Percentiles rank a stretch among this genome's conserved stretches.
phyloP scores from a whole-genome alignment of 2,888 invertebrate genomes.

The Drosophila monieri region DNA sequence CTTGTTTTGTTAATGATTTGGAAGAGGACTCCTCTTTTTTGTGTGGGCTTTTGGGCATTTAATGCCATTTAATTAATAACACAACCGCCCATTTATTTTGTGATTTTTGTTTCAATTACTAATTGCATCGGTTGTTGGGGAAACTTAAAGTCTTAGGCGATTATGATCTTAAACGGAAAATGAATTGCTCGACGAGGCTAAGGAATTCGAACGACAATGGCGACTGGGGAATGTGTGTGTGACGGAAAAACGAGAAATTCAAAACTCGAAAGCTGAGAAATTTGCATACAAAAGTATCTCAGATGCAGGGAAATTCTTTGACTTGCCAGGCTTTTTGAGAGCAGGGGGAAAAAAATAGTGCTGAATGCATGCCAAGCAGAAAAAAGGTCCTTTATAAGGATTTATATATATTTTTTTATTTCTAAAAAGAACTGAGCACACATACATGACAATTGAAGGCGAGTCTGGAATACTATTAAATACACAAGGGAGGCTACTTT shows the following conservation, averaged over 20 bases:
- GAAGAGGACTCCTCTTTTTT: conserved; percentile 4
- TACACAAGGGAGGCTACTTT: conserved; percentile 76
- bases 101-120: conserved; percentile 48
- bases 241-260: conserved; percentile 9
- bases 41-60: conserved; percentile 28
- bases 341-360: neutral
- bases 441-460: conserved; percentile 30
- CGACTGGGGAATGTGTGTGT: conserved; percentile 9
- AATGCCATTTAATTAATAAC: conserved; percentile 74
- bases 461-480: conserved; percentile 69
- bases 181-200: neutral
- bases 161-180: neutral
- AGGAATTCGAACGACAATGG: conserved; percentile 15
- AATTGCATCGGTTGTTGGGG: conserved; percentile 49
- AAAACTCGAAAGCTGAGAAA: conserved; percentile 41
- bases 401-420: neutral
- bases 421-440: conserved; percentile 4
- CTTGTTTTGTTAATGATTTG: conserved; percentile 19
- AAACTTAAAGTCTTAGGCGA: neutral
- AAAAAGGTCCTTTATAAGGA: neutral
- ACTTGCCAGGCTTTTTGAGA: conserved; percentile 10
- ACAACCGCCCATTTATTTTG: conserved; percentile 43
- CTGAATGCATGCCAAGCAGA: conserved; percentile 37
- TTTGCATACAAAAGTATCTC: conserved; percentile 44
- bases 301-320: conserved; percentile 36